A percentile compares a stretch with the other conserved stretches of the same genome.
Evolutionary conservation across 2,113 vertebrate genomes (phyloP).

Genomic region (Scopus umbretta): DNA sequence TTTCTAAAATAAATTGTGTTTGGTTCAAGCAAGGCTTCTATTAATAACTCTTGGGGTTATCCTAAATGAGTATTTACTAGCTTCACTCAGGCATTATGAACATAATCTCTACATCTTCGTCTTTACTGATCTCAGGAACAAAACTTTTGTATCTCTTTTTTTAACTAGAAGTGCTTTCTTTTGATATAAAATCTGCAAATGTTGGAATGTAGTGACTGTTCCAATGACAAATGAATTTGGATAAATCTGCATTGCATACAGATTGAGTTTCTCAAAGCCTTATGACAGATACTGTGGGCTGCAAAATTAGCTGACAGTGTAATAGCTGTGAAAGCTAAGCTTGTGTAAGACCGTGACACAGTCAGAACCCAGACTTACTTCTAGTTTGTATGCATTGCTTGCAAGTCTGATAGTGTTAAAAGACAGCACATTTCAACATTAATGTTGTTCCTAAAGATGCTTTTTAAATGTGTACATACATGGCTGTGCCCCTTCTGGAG

Average conservation of each 20-base stretch:
- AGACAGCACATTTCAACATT: neutral
- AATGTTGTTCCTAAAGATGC: neutral
- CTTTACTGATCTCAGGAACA: neutral
- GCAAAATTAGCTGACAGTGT: neutral
- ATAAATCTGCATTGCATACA: neutral
- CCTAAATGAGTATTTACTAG: neutral
- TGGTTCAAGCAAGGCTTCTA: neutral
- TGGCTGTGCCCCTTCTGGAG: neutral
- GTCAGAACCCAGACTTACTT: neutral
- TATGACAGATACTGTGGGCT: neutral
- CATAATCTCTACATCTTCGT: neutral
- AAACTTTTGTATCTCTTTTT: neutral
- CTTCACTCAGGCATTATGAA: neutral
- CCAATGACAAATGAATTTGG: neutral
- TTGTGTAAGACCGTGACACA: neutral
- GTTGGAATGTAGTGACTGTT: neutral
- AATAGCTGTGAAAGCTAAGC: neutral
- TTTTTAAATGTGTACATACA: neutral
- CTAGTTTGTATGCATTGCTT: neutral
- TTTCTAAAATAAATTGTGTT: neutral
- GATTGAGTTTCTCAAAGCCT: neutral
- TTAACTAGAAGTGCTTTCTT: neutral
- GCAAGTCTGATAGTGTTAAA: neutral
- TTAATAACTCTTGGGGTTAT: neutral
- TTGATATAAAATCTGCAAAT: neutral